phyloP scores from a whole-genome alignment of 2,888 invertebrate genomes.

The Scotopteryx bipunctaria region DNA sequence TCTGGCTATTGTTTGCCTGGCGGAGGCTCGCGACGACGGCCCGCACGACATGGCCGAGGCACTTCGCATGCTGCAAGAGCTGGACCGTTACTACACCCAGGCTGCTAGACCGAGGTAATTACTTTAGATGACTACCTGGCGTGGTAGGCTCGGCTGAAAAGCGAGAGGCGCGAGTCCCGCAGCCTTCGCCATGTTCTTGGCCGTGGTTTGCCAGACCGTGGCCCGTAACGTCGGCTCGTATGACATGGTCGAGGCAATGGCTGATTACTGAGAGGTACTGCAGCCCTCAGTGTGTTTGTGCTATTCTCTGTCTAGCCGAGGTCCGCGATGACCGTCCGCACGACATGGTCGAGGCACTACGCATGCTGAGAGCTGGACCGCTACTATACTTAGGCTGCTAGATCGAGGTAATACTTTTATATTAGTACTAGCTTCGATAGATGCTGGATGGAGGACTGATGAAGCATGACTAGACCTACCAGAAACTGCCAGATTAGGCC shows the following conservation, averaged over 20 bases:
- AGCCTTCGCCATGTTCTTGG: slow-evolving; percentile 63
- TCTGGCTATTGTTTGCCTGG: slow-evolving; percentile 63
- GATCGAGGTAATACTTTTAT: slow-evolving; percentile 82
- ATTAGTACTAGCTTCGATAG: too few relatives aligned
- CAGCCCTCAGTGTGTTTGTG: too few relatives aligned
- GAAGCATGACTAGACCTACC: too few relatives aligned
- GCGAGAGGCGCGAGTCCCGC: too few relatives aligned
- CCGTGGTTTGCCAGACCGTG: slow-evolving; percentile 63
- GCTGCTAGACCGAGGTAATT: slow-evolving; percentile 86
- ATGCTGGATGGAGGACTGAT: too few relatives aligned
- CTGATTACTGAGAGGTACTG: too few relatives aligned
- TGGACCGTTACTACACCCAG: slow-evolving; percentile 87
- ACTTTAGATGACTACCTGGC: not conserved
- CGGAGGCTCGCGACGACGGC: slow-evolving; percentile 74
- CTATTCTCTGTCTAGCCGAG: too few relatives aligned
- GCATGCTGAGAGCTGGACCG: slow-evolving; percentile 86
- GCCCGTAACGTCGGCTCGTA: too few relatives aligned
- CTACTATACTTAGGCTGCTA: slow-evolving; percentile 86
- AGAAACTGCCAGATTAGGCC: too few relatives aligned
- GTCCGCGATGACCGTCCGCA: slow-evolving; percentile 79
- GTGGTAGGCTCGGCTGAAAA: too few relatives aligned
- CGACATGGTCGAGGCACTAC: slow-evolving; percentile 86
- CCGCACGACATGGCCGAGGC: slow-evolving; percentile 86
- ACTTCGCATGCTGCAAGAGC: slow-evolving; percentile 85
- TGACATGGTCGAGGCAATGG: too few relatives aligned